Conservation (phyloP, 2,888 invertebrate species). For the Pyrrhia umbra region DNA sequence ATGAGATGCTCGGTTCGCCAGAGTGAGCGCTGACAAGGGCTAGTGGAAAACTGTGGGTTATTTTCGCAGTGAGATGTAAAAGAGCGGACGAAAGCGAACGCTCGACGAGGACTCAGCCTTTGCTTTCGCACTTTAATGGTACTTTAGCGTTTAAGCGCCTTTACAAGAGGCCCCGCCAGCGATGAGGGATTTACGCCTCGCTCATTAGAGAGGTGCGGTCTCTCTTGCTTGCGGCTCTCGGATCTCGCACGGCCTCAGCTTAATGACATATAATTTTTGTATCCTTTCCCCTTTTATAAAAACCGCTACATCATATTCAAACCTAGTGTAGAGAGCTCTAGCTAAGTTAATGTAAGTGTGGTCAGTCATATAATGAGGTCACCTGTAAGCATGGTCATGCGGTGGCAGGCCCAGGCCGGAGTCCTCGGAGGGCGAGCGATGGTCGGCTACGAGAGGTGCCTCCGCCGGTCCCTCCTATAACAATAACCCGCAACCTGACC, state of each 20-base stretch:
- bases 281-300: slow-evolving; percentile 32
- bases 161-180: slow-evolving; percentile 72
- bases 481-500: slow-evolving; percentile 90
- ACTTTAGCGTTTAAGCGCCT: slow-evolving; percentile 79
- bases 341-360: slow-evolving; percentile 61
- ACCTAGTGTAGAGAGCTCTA: slow-evolving; percentile 43
- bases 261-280: slow-evolving; percentile 35
- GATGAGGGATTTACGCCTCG: slow-evolving; percentile 74
- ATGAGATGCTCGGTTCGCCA: slow-evolving; percentile 76
- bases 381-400: slow-evolving; percentile 93
- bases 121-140: slow-evolving; percentile 80
- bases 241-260: slow-evolving; percentile 40
- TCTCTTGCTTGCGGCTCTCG: slow-evolving; percentile 52
- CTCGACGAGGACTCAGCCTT: slow-evolving; percentile 81
- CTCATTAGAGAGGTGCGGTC: slow-evolving; percentile 71
- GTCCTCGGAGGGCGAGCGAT: slow-evolving; percentile 97
- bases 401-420: slow-evolving; percentile 97
- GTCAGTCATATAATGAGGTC: slow-evolving; percentile 74
- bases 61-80: slow-evolving; percentile 81
- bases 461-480: slow-evolving; percentile 89
- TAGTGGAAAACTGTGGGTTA: slow-evolving; percentile 76
- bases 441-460: slow-evolving; percentile 92
- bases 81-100: slow-evolving; percentile 82
- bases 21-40: slow-evolving; percentile 73
- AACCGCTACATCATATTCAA: slow-evolving; percentile 25